These are phyloP conservation scores for Heliothis virescens DNA, from an alignment of 1,140 invertebrate species.

Conservation along the genomic window DNA sequence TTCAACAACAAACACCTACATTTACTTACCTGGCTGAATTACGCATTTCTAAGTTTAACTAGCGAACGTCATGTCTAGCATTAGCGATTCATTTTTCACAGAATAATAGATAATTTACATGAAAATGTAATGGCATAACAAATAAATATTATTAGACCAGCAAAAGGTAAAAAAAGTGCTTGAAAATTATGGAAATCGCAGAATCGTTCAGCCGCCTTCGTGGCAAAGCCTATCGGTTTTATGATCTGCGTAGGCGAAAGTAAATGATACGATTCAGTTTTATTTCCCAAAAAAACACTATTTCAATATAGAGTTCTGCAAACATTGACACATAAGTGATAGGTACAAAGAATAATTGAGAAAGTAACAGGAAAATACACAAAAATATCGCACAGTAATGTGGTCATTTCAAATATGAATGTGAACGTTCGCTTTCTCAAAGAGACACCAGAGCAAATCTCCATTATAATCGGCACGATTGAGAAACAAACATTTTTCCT, in stretches of 20 bases:
- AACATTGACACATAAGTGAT: too few relatives aligned
- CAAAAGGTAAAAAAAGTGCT: not conserved
- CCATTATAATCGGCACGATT: constrained; percentile 16
- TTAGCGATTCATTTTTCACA: too few relatives aligned
- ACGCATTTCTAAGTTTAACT: too few relatives aligned
- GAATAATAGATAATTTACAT: not conserved
- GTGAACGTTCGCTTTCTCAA: not conserved
- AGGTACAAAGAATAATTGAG: too few relatives aligned
- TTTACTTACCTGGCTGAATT: too few relatives aligned
- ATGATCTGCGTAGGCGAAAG: constrained; percentile 31
- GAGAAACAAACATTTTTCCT: constrained; percentile 27
- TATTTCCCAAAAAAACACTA: not conserved
- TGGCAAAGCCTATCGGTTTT: constrained; percentile 31
- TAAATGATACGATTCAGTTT: constrained; percentile 8
- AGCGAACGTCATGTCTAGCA: too few relatives aligned
- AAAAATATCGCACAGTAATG: too few relatives aligned
- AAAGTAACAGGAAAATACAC: too few relatives aligned
- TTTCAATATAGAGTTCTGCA: not conserved
- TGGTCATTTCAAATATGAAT: constrained; percentile 1
- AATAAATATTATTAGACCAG: not conserved
- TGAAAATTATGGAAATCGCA: constrained; percentile 18
- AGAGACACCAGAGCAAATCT: not conserved
- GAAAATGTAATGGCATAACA: not conserved
- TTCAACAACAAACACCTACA: too few relatives aligned
- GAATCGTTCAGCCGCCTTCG: constrained; percentile 23